Base-by-base conservation (phyloP, 2,888 invertebrate species). In the Stomorhina lunata region DNA sequence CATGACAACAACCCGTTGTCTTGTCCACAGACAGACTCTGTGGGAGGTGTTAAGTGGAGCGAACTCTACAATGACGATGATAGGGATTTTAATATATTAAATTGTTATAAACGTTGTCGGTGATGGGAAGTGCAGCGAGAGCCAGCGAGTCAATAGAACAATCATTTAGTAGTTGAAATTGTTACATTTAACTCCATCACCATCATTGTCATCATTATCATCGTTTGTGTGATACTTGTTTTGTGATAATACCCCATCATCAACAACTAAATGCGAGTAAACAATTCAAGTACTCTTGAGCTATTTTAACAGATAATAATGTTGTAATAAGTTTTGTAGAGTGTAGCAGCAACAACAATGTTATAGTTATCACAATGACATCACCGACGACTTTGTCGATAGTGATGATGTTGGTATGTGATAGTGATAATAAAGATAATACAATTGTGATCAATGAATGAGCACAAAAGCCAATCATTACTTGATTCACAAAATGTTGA, bases 241-340 rank as follows among this genome's bases (percentile, higher is more conserved):
- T 5, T 25, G 20, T 45, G 43, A 45, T 66, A 65, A 37, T 50
- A 40, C 27, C 25, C 9, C 32, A 15, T 32, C 12, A 37, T 12
- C 45, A 27, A 43, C 25, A 43, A 22, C 32, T 40, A 48, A 61
- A 25, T 37, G 12, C 27, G 12, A 40, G n/a, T 61, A 20, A 37
- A n/a, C n/a, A n/a, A 15, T 20, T 27, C 15, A 65, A 27, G n/a
- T 37, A 37, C 45, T 25, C 20, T 32, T 12, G 32, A 37, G 34
- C 20, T 34, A 77, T 59, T 81, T 66, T 37, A 71, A 15, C 34
- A 53, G 63, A 32, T 71, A 71, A 80, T 59, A 65, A 59, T 45
- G 48, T 15, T 53, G 32, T 71, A 66, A 53, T 68, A 68, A 63
- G 22, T 68, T 79, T 50, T 27, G 2, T 25, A 9, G 17, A n/a